These are phyloP conservation scores for Miniopterus natalensis DNA, from an alignment of 2,113 vertebrate species.

Conservation along the genomic window DNA sequence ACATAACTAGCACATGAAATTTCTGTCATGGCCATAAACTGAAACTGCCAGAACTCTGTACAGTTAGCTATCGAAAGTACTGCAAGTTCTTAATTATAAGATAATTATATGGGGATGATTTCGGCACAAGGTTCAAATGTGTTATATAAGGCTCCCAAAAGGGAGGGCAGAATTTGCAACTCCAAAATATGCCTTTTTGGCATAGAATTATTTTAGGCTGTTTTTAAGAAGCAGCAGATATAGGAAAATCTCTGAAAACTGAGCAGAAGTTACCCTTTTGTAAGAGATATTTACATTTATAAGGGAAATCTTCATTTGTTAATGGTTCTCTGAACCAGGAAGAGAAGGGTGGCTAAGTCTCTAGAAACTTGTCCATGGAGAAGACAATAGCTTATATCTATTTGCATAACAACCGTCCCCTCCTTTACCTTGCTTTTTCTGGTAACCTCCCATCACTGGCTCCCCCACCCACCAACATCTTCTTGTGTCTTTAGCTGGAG, in stretches of 20 bases:
- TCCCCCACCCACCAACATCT: background rate
- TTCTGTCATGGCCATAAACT: background rate
- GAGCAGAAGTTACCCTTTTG: background rate
- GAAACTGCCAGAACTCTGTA: background rate
- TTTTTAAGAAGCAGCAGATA: background rate
- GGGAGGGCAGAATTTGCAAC: background rate
- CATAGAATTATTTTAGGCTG: background rate
- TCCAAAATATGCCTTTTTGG: background rate
- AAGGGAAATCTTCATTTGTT: background rate
- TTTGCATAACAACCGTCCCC: background rate
- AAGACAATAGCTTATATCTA: background rate
- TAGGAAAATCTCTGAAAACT: background rate
- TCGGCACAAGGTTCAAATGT: background rate
- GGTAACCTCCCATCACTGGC: background rate
- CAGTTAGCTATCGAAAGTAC: background rate
- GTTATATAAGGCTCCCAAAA: background rate
- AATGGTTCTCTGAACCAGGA: background rate
- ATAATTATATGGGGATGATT: background rate
- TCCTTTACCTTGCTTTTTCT: background rate
- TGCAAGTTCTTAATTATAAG: background rate
- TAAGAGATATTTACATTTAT: background rate
- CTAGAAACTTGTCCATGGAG: background rate
- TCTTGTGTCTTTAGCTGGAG: background rate
- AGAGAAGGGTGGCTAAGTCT: background rate
- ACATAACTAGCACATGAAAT: slow-evolving; percentile 30